Conservation (phyloP, 2,113 vertebrate genomes). For the Calypte anna region DNA sequence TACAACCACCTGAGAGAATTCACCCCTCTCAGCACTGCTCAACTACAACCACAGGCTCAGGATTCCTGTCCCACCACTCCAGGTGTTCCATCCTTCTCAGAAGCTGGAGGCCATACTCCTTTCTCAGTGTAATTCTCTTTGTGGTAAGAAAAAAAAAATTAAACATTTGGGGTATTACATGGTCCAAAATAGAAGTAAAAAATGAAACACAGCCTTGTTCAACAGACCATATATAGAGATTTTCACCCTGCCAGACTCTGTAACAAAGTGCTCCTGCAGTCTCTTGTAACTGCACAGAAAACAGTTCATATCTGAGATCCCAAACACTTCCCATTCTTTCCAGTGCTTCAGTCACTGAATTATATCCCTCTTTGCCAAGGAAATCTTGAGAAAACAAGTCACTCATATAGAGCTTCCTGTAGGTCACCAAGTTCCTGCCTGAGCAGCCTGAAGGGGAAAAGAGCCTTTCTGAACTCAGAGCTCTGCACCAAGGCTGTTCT, state of each 20-base stretch:
- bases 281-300: background rate
- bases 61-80: background rate
- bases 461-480: background rate
- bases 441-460: background rate
- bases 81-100: background rate
- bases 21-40: background rate
- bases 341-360: background rate
- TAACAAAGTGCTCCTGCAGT: background rate
- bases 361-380: background rate
- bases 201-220: background rate
- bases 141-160: background rate
- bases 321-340: slow-evolving; percentile 12
- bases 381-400: slow-evolving; percentile 17
- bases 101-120: background rate
- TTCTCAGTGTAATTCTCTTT: background rate
- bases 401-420: rapidly evolving
- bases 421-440: background rate
- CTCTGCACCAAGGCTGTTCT: background rate
- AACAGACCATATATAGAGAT: background rate
- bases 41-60: no score
- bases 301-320: background rate
- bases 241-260: background rate
- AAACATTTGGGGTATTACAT: background rate
- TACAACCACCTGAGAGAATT: background rate
- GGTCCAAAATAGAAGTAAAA: background rate